phyloP scores from a whole-genome alignment of 2,797 vertebrate species.

The Babyrousa celebensis region DNA sequence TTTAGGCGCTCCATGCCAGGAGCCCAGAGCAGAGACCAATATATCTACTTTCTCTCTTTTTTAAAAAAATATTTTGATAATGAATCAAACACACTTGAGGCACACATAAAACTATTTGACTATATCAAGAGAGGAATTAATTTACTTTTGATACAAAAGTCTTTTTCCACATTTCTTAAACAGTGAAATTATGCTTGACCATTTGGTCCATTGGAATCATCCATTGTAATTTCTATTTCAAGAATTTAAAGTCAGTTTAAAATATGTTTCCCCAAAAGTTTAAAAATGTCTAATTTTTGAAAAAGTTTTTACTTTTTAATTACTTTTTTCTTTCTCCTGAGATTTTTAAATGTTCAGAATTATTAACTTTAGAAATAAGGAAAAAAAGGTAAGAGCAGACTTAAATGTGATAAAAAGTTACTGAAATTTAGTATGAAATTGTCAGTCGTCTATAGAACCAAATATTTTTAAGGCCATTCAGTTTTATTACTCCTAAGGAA shows the following conservation, averaged over 20 bases:
- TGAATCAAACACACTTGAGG: slow-evolving; percentile 28
- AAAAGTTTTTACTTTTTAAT: background rate
- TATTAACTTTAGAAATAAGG: background rate
- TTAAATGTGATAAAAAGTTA: background rate
- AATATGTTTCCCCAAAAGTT: background rate
- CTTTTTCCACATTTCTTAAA: slow-evolving; percentile 49
- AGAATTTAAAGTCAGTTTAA: slow-evolving; percentile 26
- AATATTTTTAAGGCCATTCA: background rate
- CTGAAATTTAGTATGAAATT: slow-evolving; percentile 13
- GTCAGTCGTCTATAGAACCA: background rate
- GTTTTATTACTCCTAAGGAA: background rate
- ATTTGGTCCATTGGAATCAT: slow-evolving; percentile 45
- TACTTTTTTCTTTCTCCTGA: background rate
- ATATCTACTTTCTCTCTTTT: no score
- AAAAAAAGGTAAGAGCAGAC: background rate
- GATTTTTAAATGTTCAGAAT: slow-evolving; percentile 44
- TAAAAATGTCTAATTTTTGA: slow-evolving; percentile 3
- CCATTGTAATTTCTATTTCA: background rate
- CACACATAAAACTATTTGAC: background rate
- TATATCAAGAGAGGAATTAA: background rate
- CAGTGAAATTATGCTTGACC: background rate
- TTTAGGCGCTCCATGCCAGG: no score
- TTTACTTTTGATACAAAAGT: background rate
- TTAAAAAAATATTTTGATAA: slow-evolving; percentile 42
- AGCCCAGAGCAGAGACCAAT: no score